These are phyloP conservation scores for Tridacna gigas DNA, from an alignment of 2,888 invertebrate genomes.

Conservation along the genomic window DNA sequence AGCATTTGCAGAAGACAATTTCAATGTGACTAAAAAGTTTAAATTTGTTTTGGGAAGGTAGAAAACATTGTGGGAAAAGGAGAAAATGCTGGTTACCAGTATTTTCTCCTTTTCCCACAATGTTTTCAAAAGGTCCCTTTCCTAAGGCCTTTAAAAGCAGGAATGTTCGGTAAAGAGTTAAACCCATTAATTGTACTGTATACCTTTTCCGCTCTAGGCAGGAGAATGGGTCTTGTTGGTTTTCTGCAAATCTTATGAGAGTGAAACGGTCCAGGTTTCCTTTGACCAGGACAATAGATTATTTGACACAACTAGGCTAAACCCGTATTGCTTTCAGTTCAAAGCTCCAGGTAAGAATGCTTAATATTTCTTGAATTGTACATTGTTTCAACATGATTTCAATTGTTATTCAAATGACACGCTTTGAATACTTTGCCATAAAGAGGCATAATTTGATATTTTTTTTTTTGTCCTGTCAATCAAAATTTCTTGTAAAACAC, in stretches of 20 bases:
- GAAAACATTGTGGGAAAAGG: neutral
- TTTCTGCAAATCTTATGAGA: conserved; percentile 19
- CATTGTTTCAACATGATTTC: no score
- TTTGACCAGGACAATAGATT: conserved; percentile 26
- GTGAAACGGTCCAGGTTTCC: conserved; percentile 38
- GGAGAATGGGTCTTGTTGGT: conserved; percentile 44
- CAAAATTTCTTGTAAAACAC: no score
- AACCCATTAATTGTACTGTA: neutral
- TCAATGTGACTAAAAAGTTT: no score
- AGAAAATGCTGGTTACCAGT: neutral
- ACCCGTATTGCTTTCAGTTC: conserved; percentile 48
- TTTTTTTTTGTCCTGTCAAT: no score
- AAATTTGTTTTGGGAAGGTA: no score
- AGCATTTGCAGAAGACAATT: no score
- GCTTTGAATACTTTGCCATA: no score
- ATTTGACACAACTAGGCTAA: conserved; percentile 46
- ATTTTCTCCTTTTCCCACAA: neutral
- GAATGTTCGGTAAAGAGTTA: neutral
- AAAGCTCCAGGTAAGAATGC: conserved; percentile 52
- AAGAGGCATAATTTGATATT: no score
- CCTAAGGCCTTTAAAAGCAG: neutral
- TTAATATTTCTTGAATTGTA: no score
- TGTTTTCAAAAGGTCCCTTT: neutral
- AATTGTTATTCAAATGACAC: no score
- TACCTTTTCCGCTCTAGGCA: conserved; percentile 24